Percentiles rank a stretch among this genome's conserved stretches.
Conservation (phyloP, 2,888 invertebrate genomes). For the Pyrrhia umbra region DNA sequence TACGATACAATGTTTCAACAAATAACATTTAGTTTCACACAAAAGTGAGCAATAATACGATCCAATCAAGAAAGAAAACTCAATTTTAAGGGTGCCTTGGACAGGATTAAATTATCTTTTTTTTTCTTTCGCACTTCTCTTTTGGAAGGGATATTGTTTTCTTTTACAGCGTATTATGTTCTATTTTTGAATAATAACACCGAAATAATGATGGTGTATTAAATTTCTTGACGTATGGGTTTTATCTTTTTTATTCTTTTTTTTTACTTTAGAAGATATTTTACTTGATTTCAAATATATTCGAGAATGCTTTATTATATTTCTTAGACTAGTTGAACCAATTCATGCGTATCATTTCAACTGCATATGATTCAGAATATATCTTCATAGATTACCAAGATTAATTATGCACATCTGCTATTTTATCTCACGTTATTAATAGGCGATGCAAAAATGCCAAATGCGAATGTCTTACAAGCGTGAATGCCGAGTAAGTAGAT, state of each 20-base stretch:
- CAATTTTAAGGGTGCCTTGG: constrained; percentile 50
- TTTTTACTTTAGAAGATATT: neutral
- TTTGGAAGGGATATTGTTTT: constrained; percentile 11
- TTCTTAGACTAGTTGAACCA: neutral
- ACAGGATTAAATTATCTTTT: constrained; percentile 44
- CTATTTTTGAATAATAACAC: constrained; percentile 1
- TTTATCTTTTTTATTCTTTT: too few relatives aligned
- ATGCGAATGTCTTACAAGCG: constrained; percentile 35
- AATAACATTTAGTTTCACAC: constrained; percentile 50
- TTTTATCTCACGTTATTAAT: constrained; percentile 51
- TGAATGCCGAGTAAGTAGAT: constrained; percentile 26
- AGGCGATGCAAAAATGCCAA: constrained; percentile 49
- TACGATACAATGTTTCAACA: constrained; percentile 34
- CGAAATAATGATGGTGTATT: neutral
- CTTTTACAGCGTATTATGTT: constrained; percentile 12
- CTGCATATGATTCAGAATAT: constrained; percentile 10
- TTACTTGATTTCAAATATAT: neutral
- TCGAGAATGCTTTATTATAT: neutral
- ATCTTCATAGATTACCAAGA: constrained; percentile 22
- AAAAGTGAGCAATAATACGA: constrained; percentile 41
- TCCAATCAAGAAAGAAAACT: constrained; percentile 54
- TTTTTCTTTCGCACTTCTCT: constrained; percentile 21
- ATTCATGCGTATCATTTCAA: constrained; percentile 1
- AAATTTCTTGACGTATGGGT: neutral
- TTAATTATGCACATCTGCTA: constrained; percentile 50